Evolutionary conservation across 2,888 invertebrate species (phyloP), one percentile per base, ranked within the genome.

Genomic region (Sesamia inferens): DNA sequence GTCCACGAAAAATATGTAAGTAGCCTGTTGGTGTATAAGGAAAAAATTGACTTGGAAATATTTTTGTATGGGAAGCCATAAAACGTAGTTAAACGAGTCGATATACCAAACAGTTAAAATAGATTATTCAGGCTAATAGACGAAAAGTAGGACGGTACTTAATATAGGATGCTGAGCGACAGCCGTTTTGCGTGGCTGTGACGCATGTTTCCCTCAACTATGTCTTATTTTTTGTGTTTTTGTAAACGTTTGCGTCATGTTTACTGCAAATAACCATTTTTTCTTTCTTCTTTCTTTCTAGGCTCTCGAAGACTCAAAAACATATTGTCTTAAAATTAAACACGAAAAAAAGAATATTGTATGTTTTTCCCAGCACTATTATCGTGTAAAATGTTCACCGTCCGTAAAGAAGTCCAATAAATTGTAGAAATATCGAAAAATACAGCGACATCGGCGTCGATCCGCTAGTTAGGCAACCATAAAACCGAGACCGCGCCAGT

Each of bases 391-490:
- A 82, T 76, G 78, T 82, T 83, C 72, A 83, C 76, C 71, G 69
- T 77, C 78, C 68, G 70, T 77, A 75, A 81, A 82, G 69, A 77
- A 76, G 63, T 78, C 71, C 74, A 85, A 85, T 86, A 85, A 85
- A 86, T 86, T 80, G 79, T 70, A 85, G 76, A 75, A 87, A 86
- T 81, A 87, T 86, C 77, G 78, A 86, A 83, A 87, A 87, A 85
- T 79, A 83, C 72, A 79, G 71, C 66, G 78, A 76, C 78, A 68
- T 65, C 72, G 74, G 66, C 73, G 76, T 74, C 71, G 69, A 81
- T 80, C 78, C 73, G 79, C 80, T 88, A 88, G 83, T 87, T 85
- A 85, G 85, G 81, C 81, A 84, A 61, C 84, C 78, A 85, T 85
- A 85, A 89, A 84, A 81, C 84, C 79, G 77, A 82, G 83, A 87